phyloP scores from a whole-genome alignment of 2,113 vertebrate species.

The Lynx canadensis region DNA sequence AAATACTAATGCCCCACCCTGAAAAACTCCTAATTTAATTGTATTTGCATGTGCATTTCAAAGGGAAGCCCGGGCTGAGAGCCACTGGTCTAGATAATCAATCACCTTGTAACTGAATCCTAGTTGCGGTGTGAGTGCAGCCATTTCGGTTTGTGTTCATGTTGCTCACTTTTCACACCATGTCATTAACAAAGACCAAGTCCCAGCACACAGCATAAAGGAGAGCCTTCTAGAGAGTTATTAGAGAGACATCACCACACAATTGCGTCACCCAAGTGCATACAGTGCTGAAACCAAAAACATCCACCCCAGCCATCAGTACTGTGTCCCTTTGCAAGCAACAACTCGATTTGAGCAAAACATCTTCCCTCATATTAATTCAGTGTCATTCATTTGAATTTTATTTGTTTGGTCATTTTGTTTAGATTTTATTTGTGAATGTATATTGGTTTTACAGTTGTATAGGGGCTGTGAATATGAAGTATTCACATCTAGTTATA shows the following conservation, averaged over 20 bases:
- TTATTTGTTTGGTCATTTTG: constrained; percentile 14
- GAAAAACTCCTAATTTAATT: constrained; percentile 21
- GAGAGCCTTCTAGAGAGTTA: background rate
- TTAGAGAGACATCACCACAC: background rate
- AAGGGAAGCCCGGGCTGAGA: background rate
- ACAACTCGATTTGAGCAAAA: constrained; percentile 50
- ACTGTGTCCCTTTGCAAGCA: background rate
- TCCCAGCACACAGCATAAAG: background rate
- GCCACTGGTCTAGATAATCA: background rate
- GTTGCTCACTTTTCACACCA: background rate
- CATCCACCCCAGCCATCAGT: background rate
- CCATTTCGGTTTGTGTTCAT: background rate
- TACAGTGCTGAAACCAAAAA: background rate
- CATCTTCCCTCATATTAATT: background rate
- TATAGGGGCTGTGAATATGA: background rate
- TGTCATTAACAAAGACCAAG: background rate
- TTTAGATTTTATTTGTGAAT: background rate
- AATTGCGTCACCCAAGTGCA: background rate
- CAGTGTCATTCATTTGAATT: background rate
- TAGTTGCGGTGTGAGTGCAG: background rate
- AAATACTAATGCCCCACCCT: background rate
- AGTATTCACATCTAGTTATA: constrained; percentile 16
- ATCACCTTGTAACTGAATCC: background rate
- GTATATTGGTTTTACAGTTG: constrained; percentile 1
- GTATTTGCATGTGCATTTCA: background rate